phyloP scores from a whole-genome alignment of 1,140 invertebrate genomes.

The Harpegnathos saltator region DNA sequence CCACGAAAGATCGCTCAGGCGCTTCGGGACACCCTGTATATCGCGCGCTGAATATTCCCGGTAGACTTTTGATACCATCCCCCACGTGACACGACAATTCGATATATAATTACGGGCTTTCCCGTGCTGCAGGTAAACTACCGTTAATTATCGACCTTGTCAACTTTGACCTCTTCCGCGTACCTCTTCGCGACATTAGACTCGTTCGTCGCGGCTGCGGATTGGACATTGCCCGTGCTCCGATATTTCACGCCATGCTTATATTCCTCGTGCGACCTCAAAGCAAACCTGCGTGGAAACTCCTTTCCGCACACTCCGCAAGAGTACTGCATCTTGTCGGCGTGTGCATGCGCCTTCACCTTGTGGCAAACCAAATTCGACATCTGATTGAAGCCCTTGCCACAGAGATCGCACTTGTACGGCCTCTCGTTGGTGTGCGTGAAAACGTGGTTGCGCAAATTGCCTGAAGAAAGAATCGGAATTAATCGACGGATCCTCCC shows the following conservation, averaged over 20 bases:
- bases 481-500: conserved; percentile 16
- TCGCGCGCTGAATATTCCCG: conserved; percentile 20
- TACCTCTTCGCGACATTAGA: conserved; percentile 77
- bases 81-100: conserved; percentile 3
- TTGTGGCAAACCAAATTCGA: conserved; percentile 93
- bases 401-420: conserved; percentile 92
- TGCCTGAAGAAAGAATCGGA: conserved; percentile 84
- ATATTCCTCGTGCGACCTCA: conserved; percentile 88
- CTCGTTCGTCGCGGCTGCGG: conserved; percentile 63
- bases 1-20: too few species aligned
- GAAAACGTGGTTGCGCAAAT: conserved; percentile 90
- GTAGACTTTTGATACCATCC: conserved; percentile 3
- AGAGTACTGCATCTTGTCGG: conserved; percentile 86
- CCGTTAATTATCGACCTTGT: too few species aligned
- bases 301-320: conserved; percentile 87
- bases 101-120: background rate
- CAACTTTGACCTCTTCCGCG: conserved; percentile 19
- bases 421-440: conserved; percentile 93
- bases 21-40: too few species aligned
- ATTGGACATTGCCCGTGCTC: conserved; percentile 70
- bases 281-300: conserved; percentile 86
- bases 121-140: too few species aligned
- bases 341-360: conserved; percentile 88
- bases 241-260: conserved; percentile 87
- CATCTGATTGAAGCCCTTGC: conserved; percentile 93